phyloP scores from a whole-genome alignment of 2,797 vertebrate genomes.

The Pteropus rufus region DNA sequence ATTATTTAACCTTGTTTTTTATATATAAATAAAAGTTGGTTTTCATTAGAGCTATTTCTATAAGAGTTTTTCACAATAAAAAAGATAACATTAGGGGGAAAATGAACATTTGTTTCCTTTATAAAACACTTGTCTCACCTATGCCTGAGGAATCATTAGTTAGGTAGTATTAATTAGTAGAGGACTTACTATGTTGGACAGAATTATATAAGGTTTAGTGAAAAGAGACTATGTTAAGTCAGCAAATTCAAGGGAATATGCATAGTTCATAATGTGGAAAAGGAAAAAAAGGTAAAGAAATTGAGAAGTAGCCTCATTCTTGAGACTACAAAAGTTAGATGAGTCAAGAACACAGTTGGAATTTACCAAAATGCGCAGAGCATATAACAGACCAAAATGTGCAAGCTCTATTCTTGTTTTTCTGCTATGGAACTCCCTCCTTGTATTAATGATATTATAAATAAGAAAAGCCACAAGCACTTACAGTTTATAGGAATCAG shows the following conservation, averaged over 20 bases:
- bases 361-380: neutral
- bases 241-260: neutral
- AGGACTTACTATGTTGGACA: neutral
- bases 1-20: conserved; percentile 57
- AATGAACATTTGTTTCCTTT: conserved; percentile 19
- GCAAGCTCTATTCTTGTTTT: neutral
- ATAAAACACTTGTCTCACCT: conserved; percentile 24
- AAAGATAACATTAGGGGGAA: neutral
- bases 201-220: neutral
- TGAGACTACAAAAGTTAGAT: neutral
- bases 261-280: neutral
- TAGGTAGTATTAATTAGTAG: neutral
- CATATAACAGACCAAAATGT: neutral
- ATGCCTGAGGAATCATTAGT: neutral
- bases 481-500: neutral
- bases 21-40: conserved; percentile 16
- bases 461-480: neutral
- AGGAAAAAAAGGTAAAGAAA: neutral
- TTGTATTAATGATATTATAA: neutral
- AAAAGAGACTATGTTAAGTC: neutral
- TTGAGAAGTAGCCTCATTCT: neutral
- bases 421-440: neutral
- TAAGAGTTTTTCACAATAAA: conserved; percentile 20
- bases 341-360: neutral
- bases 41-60: conserved; percentile 42